A percentile compares a stretch with the other conserved stretches of the same genome.
Evolutionary conservation across 2,797 vertebrate species (phyloP).

Genomic region (Siniperca obscura): DNA sequence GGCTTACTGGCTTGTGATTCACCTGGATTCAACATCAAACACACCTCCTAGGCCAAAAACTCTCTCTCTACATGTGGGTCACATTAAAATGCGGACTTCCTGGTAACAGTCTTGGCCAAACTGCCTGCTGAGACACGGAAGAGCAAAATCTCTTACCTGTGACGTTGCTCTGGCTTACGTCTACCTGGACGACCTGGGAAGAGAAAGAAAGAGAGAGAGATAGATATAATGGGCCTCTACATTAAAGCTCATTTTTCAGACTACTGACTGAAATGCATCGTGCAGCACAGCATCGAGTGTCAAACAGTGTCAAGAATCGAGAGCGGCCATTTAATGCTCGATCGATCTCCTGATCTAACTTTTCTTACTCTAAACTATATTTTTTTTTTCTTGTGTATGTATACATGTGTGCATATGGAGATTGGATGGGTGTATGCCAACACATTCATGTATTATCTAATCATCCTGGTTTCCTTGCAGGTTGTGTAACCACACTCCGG

Average conservation of each 20-base stretch:
- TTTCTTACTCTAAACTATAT: too few species aligned
- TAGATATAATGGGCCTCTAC: neutral
- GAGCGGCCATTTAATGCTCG: neutral
- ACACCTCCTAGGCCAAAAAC: neutral
- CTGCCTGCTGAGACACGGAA: neutral
- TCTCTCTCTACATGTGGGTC: slow-evolving; percentile 1
- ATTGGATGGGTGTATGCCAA: neutral
- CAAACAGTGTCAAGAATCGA: neutral
- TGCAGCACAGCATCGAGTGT: too few species aligned
- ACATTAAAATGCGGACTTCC: neutral
- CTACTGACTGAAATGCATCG: too few species aligned
- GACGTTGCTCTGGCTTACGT: slow-evolving; percentile 78
- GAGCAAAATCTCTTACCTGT: slow-evolving; percentile 60
- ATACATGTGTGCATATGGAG: neutral
- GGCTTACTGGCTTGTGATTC: neutral
- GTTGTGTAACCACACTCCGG: neutral
- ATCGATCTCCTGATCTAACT: neutral
- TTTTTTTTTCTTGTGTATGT: too few species aligned
- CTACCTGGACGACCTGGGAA: slow-evolving; percentile 71
- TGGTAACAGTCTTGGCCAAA: neutral
- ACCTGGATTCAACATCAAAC: slow-evolving; percentile 26
- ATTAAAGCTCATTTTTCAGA: neutral
- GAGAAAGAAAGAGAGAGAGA: slow-evolving; percentile 5
- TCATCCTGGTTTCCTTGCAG: neutral
- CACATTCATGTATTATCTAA: neutral